Evolutionary conservation across 2,888 invertebrate species (phyloP), one percentile per base, ranked within the genome.

Genomic region (Dendrolimus pini): DNA sequence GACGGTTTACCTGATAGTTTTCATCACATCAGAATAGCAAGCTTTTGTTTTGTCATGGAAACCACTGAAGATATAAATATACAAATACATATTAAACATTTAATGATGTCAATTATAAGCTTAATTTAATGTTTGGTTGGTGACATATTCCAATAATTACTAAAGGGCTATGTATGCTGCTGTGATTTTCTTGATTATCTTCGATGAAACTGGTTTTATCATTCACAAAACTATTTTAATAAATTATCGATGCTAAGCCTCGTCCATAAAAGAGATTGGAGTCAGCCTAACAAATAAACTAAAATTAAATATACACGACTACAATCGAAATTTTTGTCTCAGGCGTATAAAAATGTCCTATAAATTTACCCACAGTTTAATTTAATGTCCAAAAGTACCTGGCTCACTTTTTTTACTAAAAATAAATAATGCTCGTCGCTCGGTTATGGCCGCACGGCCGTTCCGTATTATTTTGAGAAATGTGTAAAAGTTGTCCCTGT

Each of bases 291-390:
- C 88, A 89, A 89, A 89, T 88, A 90, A 88, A 90, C 85, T 82
- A 88, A 90, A 87, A 89, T 90, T 90, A 89, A 89, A 89, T 90
- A 90, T 89, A 89, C 89, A 89, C 83, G 85, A 82, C 79, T 75
- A 89, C 89, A 90, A 89, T 89, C 88, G 86, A 88, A 89, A 89
- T 89, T 89, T 89, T 89, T 90, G 90, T 90, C 89, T 90, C 89
- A 89, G 83, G 74, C 87, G 75, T 88, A 90, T 90, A 89, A 89
- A 90, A 89, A 77, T 89, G 90, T 90, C 90, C 89, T 90, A 90
- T 89, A 90, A 90, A 90, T 90, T 89, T 85, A 88, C 83, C 88
- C 89, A 82, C 87, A 88, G 81, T 89, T 89, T 89, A 88, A 90
- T 89, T 90, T 90, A 89, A 89, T 89, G 90, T 89, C 89, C 85